Evolutionary conservation across 2,797 vertebrate species (phyloP), one percentile per base, ranked within the genome.

Genomic region (Cuniculus paca): DNA sequence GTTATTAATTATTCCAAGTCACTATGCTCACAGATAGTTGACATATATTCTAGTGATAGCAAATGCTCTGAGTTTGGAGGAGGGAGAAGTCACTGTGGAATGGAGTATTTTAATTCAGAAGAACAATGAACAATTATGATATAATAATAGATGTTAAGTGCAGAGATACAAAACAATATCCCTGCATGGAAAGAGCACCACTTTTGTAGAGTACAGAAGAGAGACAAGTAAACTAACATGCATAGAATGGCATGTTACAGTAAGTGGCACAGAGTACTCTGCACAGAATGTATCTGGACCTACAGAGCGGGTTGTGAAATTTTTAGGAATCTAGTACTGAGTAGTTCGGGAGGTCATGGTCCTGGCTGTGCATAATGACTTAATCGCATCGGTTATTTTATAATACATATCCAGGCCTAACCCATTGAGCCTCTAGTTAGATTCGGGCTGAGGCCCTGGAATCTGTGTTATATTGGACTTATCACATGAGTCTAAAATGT

Each of bases 381-480:
- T 52, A 88, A 36, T 68, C 34, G 5, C 8, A 2, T 75, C 56
- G 52, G 52, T 42, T 78, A n/a, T 91, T 95, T 82, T 81, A 8
- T 34, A 26, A 48, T 63, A 81, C 4, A 24, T 78, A 13, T 52
- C 36, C 24, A n/a, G 34, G 45, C 26, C 54, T 95, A 31, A 42
- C 26, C 61, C 36, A 34, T 6, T 72, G 34, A 91, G 61, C 58
- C 79, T 89, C 60, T 61, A 54, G 42, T 81, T 87, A 61, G 42
- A 28, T 88, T 50, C 82, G 56, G 9, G 2, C 65, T 95, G 3
- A 31, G 13, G 3, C 58, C 63, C 54, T 94, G 70, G 79, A 80
- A 92, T 95, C 39, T 87, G 4, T 84, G 54, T 91, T 95, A 83
- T 89, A 52, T 68, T 56, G 60, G 16, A 19, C 16, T 63, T 70